These are phyloP conservation scores for Stegodyphus mimosarum DNA, from an alignment of 1,140 invertebrate genomes.

Conservation along the genomic window DNA sequence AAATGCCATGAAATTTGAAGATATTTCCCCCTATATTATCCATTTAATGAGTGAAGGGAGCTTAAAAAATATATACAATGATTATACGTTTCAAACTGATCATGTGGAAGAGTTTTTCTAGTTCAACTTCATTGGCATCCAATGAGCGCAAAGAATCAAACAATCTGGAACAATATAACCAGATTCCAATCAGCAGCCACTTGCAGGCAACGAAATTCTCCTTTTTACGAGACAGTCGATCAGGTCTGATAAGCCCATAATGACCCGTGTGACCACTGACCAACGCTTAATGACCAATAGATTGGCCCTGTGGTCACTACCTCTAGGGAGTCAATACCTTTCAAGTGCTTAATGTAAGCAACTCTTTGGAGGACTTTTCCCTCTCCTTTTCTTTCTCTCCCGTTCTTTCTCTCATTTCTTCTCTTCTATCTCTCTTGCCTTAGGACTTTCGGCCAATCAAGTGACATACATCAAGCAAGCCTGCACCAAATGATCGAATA, in stretches of 20 bases:
- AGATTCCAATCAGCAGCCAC: constrained; percentile 53
- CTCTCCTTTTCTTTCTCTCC: background rate
- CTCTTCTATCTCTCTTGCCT: background rate
- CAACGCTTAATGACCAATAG: constrained; percentile 52
- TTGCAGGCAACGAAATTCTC: constrained; percentile 2
- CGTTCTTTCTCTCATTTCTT: background rate
- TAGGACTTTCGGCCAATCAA: constrained; percentile 11
- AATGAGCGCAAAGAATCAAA: constrained; percentile 46
- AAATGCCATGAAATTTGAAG: no score
- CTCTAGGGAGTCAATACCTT: constrained; percentile 55
- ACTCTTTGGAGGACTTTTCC: constrained; percentile 12
- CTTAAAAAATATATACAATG: no score
- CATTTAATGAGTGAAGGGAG: no score
- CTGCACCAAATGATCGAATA: constrained; percentile 23
- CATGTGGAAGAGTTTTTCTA: no score
- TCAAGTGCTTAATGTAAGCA: constrained; percentile 56
- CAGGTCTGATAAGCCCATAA: constrained; percentile 56
- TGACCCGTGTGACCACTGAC: constrained; percentile 52
- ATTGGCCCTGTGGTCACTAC: constrained; percentile 56
- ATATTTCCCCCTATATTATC: no score
- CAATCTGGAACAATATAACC: constrained; percentile 46
- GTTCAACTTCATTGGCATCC: background rate
- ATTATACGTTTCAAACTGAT: no score
- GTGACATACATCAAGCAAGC: background rate
- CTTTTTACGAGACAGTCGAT: constrained; percentile 59